Conservation (phyloP, 2,888 invertebrate genomes). For the Micoletzkya japonica region DNA sequence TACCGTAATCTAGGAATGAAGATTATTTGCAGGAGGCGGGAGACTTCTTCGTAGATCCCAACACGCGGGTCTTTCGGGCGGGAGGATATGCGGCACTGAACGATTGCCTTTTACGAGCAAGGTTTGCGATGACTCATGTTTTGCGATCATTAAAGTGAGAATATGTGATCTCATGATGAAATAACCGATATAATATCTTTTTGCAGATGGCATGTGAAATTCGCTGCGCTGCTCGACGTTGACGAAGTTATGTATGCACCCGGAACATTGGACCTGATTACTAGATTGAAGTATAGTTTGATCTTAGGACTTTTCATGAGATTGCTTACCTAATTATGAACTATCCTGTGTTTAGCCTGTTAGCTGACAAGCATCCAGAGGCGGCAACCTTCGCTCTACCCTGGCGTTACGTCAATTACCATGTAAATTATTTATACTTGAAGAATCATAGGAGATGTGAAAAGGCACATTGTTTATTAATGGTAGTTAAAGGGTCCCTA, state of each 20-base stretch:
- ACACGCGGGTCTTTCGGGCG: slow-evolving; percentile 4
- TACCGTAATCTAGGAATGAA: no score
- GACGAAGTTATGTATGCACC: neutral
- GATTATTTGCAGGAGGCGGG: no score
- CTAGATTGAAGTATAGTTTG: neutral
- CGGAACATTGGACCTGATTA: neutral
- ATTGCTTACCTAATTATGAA: no score
- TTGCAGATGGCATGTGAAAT: slow-evolving; percentile 7
- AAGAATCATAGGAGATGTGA: no score
- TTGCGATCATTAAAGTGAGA: neutral
- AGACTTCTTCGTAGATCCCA: slow-evolving; percentile 2
- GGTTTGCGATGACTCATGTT: no score
- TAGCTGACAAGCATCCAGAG: neutral
- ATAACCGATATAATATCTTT: neutral
- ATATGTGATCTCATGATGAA: neutral
- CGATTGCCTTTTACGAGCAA: slow-evolving; percentile 14
- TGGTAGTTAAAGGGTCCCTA: no score
- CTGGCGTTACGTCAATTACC: neutral
- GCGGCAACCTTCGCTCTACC: neutral
- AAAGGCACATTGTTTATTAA: no score
- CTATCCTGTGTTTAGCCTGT: neutral
- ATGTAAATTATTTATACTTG: neutral
- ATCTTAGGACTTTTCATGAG: neutral
- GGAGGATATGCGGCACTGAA: slow-evolving; percentile 11
- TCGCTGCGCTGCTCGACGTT: neutral